A percentile compares a stretch with the other conserved stretches of the same genome.
These are phyloP conservation scores for Polyploca ridens DNA, from an alignment of 2,888 invertebrate genomes.

Conservation along the genomic window DNA sequence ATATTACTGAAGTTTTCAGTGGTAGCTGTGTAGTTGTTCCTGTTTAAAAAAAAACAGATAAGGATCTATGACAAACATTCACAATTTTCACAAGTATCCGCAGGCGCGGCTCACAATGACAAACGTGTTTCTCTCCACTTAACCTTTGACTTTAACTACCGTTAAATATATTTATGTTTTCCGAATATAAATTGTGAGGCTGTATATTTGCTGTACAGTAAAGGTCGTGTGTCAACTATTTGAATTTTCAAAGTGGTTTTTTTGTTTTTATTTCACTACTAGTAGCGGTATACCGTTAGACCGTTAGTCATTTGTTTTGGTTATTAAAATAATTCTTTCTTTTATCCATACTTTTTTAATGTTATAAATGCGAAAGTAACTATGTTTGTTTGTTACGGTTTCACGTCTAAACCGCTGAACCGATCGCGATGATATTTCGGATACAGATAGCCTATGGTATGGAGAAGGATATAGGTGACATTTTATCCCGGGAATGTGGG, in stretches of 20 bases:
- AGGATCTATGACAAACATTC: neutral
- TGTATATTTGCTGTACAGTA: neutral
- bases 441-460: too few species aligned
- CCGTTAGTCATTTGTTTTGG: neutral
- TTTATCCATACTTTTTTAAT: too few species aligned
- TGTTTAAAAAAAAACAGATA: too few species aligned
- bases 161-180: constrained; percentile 11
- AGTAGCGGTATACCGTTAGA: neutral
- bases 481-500: too few species aligned
- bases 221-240: neutral
- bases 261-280: neutral
- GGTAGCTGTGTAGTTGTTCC: too few species aligned
- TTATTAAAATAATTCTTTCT: neutral
- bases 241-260: neutral
- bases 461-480: too few species aligned
- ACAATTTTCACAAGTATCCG: neutral
- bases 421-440: too few species aligned
- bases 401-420: too few species aligned
- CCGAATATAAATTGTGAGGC: constrained; percentile 10
- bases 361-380: too few species aligned
- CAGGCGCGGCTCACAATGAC: constrained; percentile 8
- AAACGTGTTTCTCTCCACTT: constrained; percentile 15
- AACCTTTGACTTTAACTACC: constrained; percentile 19
- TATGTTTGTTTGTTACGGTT: too few species aligned
- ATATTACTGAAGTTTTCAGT: too few species aligned